Evolutionary conservation across 2,113 vertebrate genomes (phyloP).

Genomic region (Pseudopodoces humilis): DNA sequence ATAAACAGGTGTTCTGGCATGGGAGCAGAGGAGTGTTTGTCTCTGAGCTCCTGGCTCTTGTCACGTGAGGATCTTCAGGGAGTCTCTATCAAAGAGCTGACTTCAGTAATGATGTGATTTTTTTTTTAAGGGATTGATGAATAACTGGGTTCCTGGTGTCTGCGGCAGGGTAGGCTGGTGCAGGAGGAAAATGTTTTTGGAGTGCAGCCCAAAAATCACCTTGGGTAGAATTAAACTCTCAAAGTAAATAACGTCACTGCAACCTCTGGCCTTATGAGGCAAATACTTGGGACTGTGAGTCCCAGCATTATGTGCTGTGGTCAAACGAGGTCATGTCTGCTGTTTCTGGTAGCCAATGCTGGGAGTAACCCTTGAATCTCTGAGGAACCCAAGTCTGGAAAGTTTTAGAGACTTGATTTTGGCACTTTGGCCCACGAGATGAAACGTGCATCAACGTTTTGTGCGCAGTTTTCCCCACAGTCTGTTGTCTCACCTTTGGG

Average conservation of each 20-base stretch:
- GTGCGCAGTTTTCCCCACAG: background rate
- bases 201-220: background rate
- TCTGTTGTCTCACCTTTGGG: background rate
- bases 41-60: background rate
- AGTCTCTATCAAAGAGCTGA: background rate
- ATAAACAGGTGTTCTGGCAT: constrained; percentile 46
- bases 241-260: background rate
- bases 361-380: background rate
- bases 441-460: rapidly evolving
- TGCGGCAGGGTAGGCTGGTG: background rate
- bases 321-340: background rate
- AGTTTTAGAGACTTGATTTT: background rate
- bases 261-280: background rate
- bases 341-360: background rate
- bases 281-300: background rate
- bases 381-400: background rate
- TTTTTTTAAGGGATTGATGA: background rate
- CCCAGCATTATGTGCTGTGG: rapidly evolving
- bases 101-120: background rate
- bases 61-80: background rate
- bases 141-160: background rate
- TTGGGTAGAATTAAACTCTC: background rate
- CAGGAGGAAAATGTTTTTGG: background rate
- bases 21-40: background rate
- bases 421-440: rapidly evolving